Evolutionary conservation across 2,888 invertebrate species (phyloP).

Genomic region (Phrixothrix hirtus): DNA sequence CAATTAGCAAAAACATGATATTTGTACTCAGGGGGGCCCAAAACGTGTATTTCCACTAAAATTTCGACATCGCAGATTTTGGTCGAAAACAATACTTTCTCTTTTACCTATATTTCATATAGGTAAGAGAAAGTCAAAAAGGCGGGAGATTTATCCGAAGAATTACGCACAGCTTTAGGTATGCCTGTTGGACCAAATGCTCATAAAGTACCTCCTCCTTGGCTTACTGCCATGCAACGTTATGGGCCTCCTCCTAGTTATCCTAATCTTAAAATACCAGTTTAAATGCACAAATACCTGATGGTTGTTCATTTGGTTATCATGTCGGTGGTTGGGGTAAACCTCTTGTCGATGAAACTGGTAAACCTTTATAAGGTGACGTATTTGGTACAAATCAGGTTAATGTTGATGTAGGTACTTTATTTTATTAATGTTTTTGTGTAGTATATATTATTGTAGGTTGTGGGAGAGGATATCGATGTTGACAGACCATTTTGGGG

Average conservation of each 20-base stretch:
- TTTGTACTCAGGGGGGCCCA: too few species aligned
- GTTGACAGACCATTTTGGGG: slow-evolving; percentile 97
- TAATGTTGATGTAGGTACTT: slow-evolving; percentile 68
- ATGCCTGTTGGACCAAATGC: slow-evolving; percentile 97
- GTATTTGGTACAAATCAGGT: slow-evolving; percentile 88
- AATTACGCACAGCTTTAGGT: slow-evolving; percentile 92
- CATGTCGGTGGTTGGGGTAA: slow-evolving; percentile 99
- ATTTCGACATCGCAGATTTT: too few species aligned
- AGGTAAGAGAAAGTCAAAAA: too few species aligned
- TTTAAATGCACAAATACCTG: slow-evolving; percentile 97
- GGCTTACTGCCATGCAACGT: slow-evolving; percentile 96
- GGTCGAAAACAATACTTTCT: too few species aligned
- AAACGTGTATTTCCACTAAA: too few species aligned
- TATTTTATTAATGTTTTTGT: too few species aligned
- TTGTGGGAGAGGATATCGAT: slow-evolving; percentile 77
- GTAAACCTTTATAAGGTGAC: slow-evolving; percentile 97
- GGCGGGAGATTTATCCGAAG: slow-evolving; percentile 96
- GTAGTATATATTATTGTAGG: slow-evolving; percentile 50
- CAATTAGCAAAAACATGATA: too few species aligned
- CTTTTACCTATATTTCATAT: too few species aligned
- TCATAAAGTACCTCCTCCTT: slow-evolving; percentile 91
- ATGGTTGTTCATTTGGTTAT: slow-evolving; percentile 96
- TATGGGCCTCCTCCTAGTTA: slow-evolving; percentile 99
- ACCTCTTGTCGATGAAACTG: slow-evolving; percentile 98
- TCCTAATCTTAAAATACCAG: slow-evolving; percentile 97